These are phyloP conservation scores for Nerophis ophidion DNA, from an alignment of 2,113 vertebrate species.

Conservation along the genomic window DNA sequence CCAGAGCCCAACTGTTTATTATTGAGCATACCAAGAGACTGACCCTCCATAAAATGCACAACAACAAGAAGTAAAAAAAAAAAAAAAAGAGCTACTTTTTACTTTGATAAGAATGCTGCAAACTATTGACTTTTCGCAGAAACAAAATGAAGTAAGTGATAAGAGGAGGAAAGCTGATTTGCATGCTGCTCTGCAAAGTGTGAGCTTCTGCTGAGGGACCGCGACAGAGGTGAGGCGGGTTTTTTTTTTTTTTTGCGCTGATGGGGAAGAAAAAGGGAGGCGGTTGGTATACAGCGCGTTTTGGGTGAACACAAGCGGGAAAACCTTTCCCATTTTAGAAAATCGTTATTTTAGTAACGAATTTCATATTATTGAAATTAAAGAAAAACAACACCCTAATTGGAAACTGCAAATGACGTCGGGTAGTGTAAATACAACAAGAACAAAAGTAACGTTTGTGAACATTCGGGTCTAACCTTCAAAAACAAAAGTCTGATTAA, in stretches of 20 bases:
- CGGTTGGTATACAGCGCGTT: slow-evolving; percentile 65
- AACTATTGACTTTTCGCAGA: slow-evolving; percentile 52
- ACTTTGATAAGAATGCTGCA: slow-evolving; percentile 37
- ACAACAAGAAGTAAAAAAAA: not conserved
- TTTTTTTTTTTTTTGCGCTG: slow-evolving; percentile 34
- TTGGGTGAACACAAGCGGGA: slow-evolving; percentile 72
- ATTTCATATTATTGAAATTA: not conserved
- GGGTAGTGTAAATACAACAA: not conserved
- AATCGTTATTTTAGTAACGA: slow-evolving; percentile 9
- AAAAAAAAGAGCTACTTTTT: slow-evolving; percentile 27
- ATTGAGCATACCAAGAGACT: slow-evolving; percentile 52
- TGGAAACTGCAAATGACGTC: not conserved
- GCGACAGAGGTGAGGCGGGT: slow-evolving; percentile 50
- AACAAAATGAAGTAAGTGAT: slow-evolving; percentile 28
- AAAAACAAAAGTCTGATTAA: not conserved
- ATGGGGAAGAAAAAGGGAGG: slow-evolving; percentile 50
- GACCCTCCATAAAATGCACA: slow-evolving; percentile 55
- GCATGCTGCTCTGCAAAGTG: slow-evolving; percentile 58
- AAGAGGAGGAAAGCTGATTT: slow-evolving; percentile 45
- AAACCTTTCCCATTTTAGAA: slow-evolving; percentile 44
- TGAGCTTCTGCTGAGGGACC: slow-evolving; percentile 47
- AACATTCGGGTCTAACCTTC: not conserved
- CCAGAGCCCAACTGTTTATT: slow-evolving; percentile 46
- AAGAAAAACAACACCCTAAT: not conserved
- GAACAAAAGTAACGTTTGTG: not conserved